phyloP scores from a whole-genome alignment of 2,113 vertebrate genomes.

The Lasiurus borealis region DNA sequence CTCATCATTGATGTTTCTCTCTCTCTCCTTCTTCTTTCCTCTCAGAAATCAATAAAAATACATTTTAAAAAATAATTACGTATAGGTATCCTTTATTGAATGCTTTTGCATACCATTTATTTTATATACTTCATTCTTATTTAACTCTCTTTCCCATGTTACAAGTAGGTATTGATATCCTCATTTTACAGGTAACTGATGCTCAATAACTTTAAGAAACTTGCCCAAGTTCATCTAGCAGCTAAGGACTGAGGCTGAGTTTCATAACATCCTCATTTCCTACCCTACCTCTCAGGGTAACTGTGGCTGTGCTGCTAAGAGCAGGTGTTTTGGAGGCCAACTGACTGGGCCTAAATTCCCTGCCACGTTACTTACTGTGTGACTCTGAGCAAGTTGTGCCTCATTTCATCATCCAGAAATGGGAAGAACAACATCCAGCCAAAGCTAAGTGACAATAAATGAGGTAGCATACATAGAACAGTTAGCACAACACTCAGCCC shows the following conservation, averaged over 20 bases:
- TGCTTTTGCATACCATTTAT: neutral
- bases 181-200: slow-evolving; percentile 1
- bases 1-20: no score
- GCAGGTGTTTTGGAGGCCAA: neutral
- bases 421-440: neutral
- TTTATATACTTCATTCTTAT: neutral
- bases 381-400: neutral
- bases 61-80: neutral
- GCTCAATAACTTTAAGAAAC: slow-evolving; percentile 29
- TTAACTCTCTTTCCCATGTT: neutral
- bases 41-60: no score
- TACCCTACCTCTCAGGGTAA: neutral
- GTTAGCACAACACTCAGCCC: neutral
- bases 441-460: neutral
- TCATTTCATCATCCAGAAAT: slow-evolving; percentile 30
- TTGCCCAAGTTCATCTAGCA: neutral
- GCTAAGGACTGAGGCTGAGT: neutral
- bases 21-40: no score
- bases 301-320: neutral
- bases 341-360: neutral
- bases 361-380: neutral
- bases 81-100: neutral
- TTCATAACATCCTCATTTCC: neutral
- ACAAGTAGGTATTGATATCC: neutral
- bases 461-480: neutral